These are phyloP conservation scores for Cheilosia vulpina DNA, from an alignment of 2,888 invertebrate species.

Conservation along the genomic window DNA sequence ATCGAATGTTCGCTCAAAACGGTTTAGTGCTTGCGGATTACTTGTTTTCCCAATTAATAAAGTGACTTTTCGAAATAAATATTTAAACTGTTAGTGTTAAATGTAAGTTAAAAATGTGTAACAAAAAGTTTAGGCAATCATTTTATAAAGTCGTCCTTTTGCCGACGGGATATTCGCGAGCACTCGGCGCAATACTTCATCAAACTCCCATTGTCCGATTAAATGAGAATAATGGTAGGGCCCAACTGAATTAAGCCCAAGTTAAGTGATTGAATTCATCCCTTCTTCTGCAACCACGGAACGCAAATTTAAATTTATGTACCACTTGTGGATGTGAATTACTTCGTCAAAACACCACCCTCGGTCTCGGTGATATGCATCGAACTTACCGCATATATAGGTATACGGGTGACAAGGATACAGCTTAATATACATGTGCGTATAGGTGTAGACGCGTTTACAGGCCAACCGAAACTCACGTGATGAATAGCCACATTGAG, in stretches of 20 bases:
- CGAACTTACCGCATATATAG: constrained; percentile 21
- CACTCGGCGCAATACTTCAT: background rate
- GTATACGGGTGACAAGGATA: constrained; percentile 42
- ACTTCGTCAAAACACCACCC: constrained; percentile 66
- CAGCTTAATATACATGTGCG: constrained; percentile 21
- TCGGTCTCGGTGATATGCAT: constrained; percentile 7
- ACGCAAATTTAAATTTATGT: constrained; percentile 67
- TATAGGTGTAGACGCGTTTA: constrained; percentile 6
- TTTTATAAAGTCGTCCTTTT: background rate
- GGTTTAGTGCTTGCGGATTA: background rate
- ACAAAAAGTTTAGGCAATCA: background rate
- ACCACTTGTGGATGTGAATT: constrained; percentile 74
- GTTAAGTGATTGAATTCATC: constrained; percentile 63
- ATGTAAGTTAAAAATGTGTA: constrained; percentile 5
- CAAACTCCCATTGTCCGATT: constrained; percentile 11
- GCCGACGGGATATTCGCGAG: constrained; percentile 11
- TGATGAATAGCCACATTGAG: constrained; percentile 50
- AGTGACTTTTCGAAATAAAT: background rate
- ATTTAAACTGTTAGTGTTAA: background rate
- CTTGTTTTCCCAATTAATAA: background rate
- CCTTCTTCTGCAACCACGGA: constrained; percentile 35
- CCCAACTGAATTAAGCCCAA: constrained; percentile 35
- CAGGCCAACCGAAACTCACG: constrained; percentile 47
- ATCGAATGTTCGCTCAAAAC: background rate
- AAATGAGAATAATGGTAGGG: background rate